phyloP scores from a whole-genome alignment of 1,140 invertebrate species.

The Potamilus streckersoni region DNA sequence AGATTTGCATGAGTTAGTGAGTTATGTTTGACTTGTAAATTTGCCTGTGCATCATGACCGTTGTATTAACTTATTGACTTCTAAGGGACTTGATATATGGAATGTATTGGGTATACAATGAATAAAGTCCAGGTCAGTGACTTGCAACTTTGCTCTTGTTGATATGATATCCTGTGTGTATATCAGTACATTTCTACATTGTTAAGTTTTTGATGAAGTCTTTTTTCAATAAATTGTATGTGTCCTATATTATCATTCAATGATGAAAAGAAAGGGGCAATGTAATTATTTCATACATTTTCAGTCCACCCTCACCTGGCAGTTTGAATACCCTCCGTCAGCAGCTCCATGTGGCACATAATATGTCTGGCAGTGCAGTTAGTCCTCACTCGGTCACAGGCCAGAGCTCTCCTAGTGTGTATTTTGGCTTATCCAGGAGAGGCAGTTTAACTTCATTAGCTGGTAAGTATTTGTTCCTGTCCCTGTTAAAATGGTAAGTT shows the following conservation, averaged over 20 bases:
- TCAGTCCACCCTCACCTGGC: constrained; percentile 60
- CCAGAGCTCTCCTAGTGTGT: constrained; percentile 73
- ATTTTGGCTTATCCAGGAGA: constrained; percentile 80
- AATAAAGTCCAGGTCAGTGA: too few species aligned
- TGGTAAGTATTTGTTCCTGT: constrained; percentile 34
- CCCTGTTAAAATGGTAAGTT: too few species aligned
- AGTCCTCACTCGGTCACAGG: constrained; percentile 64
- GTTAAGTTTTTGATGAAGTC: not conserved
- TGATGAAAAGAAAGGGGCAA: too few species aligned
- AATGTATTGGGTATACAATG: too few species aligned
- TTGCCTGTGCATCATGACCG: too few species aligned
- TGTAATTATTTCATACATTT: constrained; percentile 20
- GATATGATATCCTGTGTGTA: too few species aligned
- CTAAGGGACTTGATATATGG: too few species aligned
- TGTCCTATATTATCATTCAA: too few species aligned
- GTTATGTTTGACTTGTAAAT: too few species aligned
- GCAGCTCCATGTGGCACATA: constrained; percentile 54
- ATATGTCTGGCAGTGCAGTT: constrained; percentile 50
- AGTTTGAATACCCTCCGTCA: constrained; percentile 59
- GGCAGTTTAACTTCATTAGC: constrained; percentile 71
- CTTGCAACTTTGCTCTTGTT: too few species aligned
- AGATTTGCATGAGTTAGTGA: too few species aligned
- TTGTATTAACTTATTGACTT: too few species aligned
- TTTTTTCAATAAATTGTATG: not conserved
- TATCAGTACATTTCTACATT: not conserved